These are phyloP conservation scores for Idaea dimidiata DNA, from an alignment of 2,888 invertebrate species.

Conservation along the genomic window DNA sequence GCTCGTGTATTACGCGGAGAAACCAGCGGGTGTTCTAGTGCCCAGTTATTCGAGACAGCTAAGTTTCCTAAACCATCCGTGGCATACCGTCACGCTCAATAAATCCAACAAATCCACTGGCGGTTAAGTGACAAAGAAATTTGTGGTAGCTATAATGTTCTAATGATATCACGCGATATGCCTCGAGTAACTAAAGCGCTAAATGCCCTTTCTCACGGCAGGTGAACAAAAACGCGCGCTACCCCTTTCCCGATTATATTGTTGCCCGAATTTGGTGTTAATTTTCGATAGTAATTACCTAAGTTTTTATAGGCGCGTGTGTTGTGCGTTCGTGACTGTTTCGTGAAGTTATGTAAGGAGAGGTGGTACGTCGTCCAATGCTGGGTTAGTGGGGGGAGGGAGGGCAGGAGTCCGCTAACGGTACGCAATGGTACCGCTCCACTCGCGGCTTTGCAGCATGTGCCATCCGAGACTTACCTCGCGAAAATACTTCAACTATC, in stretches of 20 bases:
- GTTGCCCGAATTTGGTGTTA: conserved; percentile 48
- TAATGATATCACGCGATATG: conserved; percentile 66
- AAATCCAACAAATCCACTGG: conserved; percentile 52
- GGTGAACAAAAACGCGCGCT: conserved; percentile 32
- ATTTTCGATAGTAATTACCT: conserved; percentile 46
- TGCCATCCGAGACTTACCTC: conserved; percentile 20
- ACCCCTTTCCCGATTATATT: conserved; percentile 45
- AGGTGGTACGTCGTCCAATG: conserved; percentile 21
- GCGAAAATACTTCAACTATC: conserved; percentile 12
- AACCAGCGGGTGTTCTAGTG: conserved; percentile 36
- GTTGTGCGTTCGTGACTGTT: conserved; percentile 38
- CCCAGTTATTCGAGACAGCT: conserved; percentile 38
- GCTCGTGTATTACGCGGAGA: conserved; percentile 32
- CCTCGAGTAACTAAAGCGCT: conserved; percentile 56
- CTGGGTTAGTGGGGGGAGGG: conserved; percentile 27
- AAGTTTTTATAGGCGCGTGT: conserved; percentile 46
- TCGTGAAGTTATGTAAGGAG: conserved; percentile 37
- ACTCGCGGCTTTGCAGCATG: conserved; percentile 33
- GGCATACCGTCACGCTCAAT: conserved; percentile 53
- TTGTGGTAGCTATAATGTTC: conserved; percentile 61
- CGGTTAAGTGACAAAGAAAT: conserved; percentile 67
- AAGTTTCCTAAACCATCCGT: conserved; percentile 42
- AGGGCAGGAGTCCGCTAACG: conserved; percentile 49
- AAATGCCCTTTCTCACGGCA: conserved; percentile 62
- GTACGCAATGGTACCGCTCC: conserved; percentile 54